Percentiles rank a stretch among this genome's conserved stretches.
Evolutionary conservation across 1,140 invertebrate genomes (phyloP).

Genomic region (Zaprionus gabonicus): DNA sequence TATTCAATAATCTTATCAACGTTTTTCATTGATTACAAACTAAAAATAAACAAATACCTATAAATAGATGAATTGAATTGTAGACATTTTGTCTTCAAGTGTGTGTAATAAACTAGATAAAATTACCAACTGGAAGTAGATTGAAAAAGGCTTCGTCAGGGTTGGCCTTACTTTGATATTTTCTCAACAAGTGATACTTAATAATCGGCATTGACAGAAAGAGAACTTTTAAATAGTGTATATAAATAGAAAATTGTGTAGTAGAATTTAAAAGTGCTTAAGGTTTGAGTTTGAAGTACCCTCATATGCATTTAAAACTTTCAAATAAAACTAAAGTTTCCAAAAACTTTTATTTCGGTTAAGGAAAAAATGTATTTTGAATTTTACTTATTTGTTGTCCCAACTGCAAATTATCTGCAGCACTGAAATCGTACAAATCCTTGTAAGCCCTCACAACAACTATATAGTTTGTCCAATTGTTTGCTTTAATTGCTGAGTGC

Average conservation of each 20-base stretch:
- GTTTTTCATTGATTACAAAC: slow-evolving; percentile 63
- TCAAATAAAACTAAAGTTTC: neutral
- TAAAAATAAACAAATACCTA: slow-evolving; percentile 72
- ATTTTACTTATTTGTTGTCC: neutral
- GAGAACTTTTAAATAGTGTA: slow-evolving; percentile 26
- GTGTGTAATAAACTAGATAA: slow-evolving; percentile 16
- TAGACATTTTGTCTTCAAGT: slow-evolving; percentile 49
- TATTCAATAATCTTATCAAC: slow-evolving; percentile 67
- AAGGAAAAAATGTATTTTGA: no score
- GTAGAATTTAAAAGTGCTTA: neutral
- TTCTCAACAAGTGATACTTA: slow-evolving; percentile 10
- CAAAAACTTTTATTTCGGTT: no score
- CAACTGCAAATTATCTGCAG: neutral
- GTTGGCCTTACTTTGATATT: slow-evolving; percentile 13
- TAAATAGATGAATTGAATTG: slow-evolving; percentile 56
- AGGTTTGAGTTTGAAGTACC: neutral
- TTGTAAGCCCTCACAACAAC: neutral
- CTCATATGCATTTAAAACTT: neutral
- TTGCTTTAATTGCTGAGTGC: slow-evolving; percentile 54
- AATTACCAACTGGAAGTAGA: slow-evolving; percentile 1
- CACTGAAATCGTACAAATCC: slow-evolving; percentile 21
- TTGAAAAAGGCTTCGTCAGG: slow-evolving; percentile 35
- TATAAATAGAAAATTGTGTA: neutral
- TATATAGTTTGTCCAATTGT: slow-evolving; percentile 38
- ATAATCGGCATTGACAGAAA: slow-evolving; percentile 32